These are phyloP conservation scores for human (Homo sapiens) DNA, from an alignment of 2,113 vertebrate genomes.

Conservation along the genomic window DNA sequence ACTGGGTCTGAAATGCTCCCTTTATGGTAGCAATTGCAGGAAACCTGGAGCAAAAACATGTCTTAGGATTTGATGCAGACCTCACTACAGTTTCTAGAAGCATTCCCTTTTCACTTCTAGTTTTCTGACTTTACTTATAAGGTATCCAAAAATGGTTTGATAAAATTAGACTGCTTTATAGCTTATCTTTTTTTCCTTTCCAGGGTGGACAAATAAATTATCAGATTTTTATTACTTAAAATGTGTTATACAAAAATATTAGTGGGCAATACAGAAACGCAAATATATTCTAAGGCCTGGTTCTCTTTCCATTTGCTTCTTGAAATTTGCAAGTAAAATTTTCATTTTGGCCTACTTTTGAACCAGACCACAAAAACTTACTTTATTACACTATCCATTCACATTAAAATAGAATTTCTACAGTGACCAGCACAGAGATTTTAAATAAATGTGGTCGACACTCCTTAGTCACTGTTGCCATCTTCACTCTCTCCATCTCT, in stretches of 20 bases:
- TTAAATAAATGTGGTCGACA: not conserved
- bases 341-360: not conserved
- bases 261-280: not conserved
- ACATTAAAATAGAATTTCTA: not conserved
- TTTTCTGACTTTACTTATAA: not conserved
- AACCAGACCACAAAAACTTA: not conserved
- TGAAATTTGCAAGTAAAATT: not conserved
- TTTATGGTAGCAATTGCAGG: conserved; percentile 21
- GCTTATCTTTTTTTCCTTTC: not conserved
- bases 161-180: not conserved
- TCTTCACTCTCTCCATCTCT: not conserved
- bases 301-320: not conserved
- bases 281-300: not conserved
- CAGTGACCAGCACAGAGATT: not conserved
- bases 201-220: not conserved
- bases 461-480: not conserved
- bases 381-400: not conserved
- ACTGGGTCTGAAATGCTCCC: not conserved
- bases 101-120: not conserved
- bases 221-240: not conserved
- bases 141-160: not conserved
- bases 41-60: not conserved
- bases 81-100: not conserved
- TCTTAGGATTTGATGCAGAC: not conserved
- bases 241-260: not conserved